These are phyloP conservation scores for Psophia crepitans DNA, from an alignment of 2,113 vertebrate genomes.

Conservation along the genomic window DNA sequence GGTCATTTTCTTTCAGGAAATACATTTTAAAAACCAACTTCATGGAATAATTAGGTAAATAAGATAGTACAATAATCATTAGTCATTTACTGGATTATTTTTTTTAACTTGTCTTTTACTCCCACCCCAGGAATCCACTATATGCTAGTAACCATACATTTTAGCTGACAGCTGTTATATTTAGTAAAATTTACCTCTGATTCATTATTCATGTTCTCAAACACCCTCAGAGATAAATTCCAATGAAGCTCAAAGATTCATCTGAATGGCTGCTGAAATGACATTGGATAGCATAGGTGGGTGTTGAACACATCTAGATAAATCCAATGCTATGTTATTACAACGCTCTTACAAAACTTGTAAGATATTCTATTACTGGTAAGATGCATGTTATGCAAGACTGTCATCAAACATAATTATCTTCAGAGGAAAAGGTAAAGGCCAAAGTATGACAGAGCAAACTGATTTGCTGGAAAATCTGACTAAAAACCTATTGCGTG, in stretches of 20 bases:
- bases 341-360: neutral
- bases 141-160: neutral
- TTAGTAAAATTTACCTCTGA: conserved; percentile 28
- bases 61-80: neutral
- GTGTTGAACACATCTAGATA: neutral
- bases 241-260: conserved; percentile 1
- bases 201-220: conserved; percentile 14
- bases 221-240: conserved; percentile 4
- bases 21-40: accelerated
- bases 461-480: neutral
- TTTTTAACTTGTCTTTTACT: neutral
- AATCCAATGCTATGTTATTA: neutral
- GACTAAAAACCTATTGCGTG: neutral
- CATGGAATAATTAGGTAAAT: neutral
- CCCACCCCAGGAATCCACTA: neutral
- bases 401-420: neutral
- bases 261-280: neutral
- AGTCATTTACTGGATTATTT: neutral
- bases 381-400: neutral
- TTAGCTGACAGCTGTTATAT: neutral
- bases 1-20: neutral
- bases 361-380: neutral
- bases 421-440: neutral
- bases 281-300: neutral
- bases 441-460: neutral